phyloP scores from a whole-genome alignment of 2,797 vertebrate genomes.

The Rhinogobio ventralis region DNA sequence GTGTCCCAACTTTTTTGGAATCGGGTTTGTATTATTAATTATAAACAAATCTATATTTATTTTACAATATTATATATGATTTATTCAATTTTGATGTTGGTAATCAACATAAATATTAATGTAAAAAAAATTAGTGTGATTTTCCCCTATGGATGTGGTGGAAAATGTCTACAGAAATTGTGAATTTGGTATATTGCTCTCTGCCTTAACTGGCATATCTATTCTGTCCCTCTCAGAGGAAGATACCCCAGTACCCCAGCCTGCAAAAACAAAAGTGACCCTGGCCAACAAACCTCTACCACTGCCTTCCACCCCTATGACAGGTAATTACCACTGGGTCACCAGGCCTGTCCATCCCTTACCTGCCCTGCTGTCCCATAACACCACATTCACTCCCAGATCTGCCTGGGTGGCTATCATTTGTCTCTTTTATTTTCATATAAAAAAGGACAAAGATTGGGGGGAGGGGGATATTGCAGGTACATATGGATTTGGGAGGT shows the following conservation, averaged over 20 bases:
- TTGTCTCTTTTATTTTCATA: not conserved
- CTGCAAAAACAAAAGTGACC: constrained; percentile 68
- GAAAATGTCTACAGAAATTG: constrained; percentile 3
- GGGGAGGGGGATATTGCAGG: not conserved
- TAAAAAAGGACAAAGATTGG: not conserved
- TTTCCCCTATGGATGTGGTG: not conserved
- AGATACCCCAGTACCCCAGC: constrained; percentile 62
- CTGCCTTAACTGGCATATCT: constrained; percentile 9
- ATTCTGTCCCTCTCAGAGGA: constrained; percentile 78
- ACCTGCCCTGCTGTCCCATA: constrained; percentile 32
- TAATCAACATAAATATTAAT: not conserved
- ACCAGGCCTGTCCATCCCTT: constrained; percentile 36
- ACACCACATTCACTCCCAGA: constrained; percentile 19
- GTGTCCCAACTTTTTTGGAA: no score
- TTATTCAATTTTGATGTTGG: not conserved
- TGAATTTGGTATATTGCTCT: constrained; percentile 34
- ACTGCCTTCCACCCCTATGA: constrained; percentile 70
- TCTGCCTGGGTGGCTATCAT: constrained; percentile 39
- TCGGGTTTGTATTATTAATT: not conserved
- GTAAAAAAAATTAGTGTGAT: not conserved
- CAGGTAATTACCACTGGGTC: constrained; percentile 69
- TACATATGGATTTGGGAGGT: constrained; percentile 17
- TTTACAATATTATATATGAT: not conserved
- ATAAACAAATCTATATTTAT: not conserved
- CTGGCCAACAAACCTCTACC: constrained; percentile 71